phyloP scores from a whole-genome alignment of 2,888 invertebrate genomes.

The Isotomurus palustris region DNA sequence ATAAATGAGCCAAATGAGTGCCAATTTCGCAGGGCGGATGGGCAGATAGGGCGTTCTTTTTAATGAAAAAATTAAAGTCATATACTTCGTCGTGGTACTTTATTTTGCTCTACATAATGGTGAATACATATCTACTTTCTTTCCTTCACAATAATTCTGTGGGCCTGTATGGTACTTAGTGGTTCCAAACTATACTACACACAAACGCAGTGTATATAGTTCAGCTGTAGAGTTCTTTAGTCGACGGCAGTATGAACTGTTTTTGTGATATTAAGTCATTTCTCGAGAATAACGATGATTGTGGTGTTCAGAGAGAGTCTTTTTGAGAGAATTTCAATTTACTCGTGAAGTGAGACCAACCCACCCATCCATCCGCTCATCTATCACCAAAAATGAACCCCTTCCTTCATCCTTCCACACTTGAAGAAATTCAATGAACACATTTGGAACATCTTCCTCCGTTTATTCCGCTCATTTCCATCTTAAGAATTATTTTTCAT shows the following conservation, averaged over 20 bases:
- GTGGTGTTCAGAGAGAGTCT: not conserved
- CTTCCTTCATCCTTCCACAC: not conserved
- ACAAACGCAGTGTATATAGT: no score
- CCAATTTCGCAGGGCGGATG: slow-evolving; percentile 45
- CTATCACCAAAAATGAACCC: slow-evolving; percentile 14
- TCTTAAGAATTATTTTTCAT: no score
- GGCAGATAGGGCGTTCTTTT: slow-evolving; percentile 42
- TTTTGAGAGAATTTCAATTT: slow-evolving; percentile 10
- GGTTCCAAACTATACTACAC: no score
- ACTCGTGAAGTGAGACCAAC: slow-evolving; percentile 8
- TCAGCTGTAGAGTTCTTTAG: no score
- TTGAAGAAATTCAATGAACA: not conserved
- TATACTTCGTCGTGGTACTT: no score
- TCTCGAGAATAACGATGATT: not conserved
- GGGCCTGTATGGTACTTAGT: no score
- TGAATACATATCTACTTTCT: no score
- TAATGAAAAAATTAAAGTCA: not conserved
- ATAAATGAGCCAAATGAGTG: slow-evolving; percentile 46
- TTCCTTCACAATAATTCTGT: no score
- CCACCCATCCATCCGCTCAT: slow-evolving; percentile 14
- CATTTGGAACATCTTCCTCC: no score
- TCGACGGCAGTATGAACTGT: no score
- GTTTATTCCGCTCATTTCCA: no score
- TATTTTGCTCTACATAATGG: no score
- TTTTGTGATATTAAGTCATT: slow-evolving; percentile 14